Conservation (phyloP, 2,888 invertebrate genomes). For the Chironomus riparius region DNA sequence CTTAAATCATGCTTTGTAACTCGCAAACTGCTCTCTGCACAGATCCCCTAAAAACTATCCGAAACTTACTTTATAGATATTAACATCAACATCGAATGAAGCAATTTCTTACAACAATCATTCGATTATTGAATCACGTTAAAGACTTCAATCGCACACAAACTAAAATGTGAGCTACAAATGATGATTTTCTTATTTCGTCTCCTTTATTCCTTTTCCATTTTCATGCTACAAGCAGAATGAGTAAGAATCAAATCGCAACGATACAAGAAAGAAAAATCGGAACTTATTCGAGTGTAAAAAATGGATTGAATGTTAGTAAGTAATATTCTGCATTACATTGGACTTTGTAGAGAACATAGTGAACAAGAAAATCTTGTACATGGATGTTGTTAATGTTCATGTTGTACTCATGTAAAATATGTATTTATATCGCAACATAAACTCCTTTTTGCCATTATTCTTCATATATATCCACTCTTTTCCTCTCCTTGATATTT, state of each 20-base stretch:
- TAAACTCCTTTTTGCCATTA: neutral
- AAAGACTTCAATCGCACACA: conserved; percentile 1
- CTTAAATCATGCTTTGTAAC: too few relatives aligned
- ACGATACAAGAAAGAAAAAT: neutral
- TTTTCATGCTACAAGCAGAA: neutral
- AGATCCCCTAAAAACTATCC: too few relatives aligned
- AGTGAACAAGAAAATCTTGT: neutral
- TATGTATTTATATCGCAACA: neutral
- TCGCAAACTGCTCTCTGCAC: too few relatives aligned
- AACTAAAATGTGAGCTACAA: neutral
- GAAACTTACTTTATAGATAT: too few relatives aligned
- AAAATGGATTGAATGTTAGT: neutral
- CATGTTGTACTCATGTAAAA: conserved; percentile 3
- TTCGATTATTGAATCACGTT: neutral
- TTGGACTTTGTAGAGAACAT: neutral
- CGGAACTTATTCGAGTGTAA: neutral
- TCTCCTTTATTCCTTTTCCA: neutral
- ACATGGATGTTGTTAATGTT: conserved; percentile 12
- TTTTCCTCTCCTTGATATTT: too few relatives aligned
- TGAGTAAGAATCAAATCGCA: neutral
- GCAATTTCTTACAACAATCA: neutral
- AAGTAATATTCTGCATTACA: conserved; percentile 6
- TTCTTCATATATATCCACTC: neutral
- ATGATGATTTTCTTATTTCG: neutral
- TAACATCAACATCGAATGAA: neutral